Conservation (phyloP, 2,113 vertebrate genomes). For the crab-eating macaque (Macaca fascicularis) region T2T-MFA8v1.1 NC_088376.1:31771001-31771500, state of each 20-base stretch:
- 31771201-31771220: not conserved
- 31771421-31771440: not conserved
- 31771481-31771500: not conserved
- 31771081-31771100: not conserved
- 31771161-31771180: not conserved
- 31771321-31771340: not conserved
- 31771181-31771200: not conserved
- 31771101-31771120: not conserved
- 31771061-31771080: not conserved
- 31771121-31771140: not conserved
- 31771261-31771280: not conserved
- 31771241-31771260: not conserved
- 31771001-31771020: not conserved
- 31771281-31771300: not conserved
- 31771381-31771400: not conserved
- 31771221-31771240: not conserved
- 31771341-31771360: not conserved
- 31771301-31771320: not conserved
- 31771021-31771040: not conserved
- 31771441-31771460: not conserved
- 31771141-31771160: not conserved
- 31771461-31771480: not conserved
- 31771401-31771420: not conserved
- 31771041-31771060: not conserved
- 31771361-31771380: not conserved